Percentiles rank a stretch among this genome's conserved stretches.
Evolutionary conservation across 1,140 invertebrate genomes (phyloP).

Genomic region (Drosophila persimilis): DNA sequence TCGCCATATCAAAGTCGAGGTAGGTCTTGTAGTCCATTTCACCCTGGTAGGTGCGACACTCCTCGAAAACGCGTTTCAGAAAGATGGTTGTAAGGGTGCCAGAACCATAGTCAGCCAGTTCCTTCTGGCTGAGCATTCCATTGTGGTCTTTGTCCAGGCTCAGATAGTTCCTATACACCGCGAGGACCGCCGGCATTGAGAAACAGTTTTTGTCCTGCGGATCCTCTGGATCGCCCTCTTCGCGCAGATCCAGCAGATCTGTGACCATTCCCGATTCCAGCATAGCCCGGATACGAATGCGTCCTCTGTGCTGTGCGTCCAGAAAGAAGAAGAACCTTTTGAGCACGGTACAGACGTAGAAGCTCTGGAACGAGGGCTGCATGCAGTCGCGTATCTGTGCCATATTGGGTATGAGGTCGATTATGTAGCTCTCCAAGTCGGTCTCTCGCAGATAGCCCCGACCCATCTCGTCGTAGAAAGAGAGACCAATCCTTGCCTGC

Average conservation of each 20-base stretch:
- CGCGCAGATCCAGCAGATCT: conserved; percentile 94
- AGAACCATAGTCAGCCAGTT: conserved; percentile 94
- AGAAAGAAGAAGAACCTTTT: conserved; percentile 98
- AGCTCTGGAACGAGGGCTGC: conserved; percentile 96
- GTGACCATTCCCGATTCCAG: conserved; percentile 95
- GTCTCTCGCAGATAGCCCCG: conserved; percentile 95
- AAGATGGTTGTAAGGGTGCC: conserved; percentile 96
- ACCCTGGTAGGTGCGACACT: conserved; percentile 96
- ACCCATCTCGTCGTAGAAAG: conserved; percentile 95
- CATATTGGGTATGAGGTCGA: conserved; percentile 95
- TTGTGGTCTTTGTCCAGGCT: conserved; percentile 97
- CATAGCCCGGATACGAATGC: conserved; percentile 95
- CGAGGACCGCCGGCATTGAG: conserved; percentile 93
- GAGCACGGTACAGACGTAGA: conserved; percentile 98
- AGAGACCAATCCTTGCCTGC: conserved; percentile 96
- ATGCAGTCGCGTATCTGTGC: conserved; percentile 92
- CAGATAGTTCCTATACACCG: conserved; percentile 96
- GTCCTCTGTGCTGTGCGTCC: conserved; percentile 93
- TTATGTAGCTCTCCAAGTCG: conserved; percentile 97
- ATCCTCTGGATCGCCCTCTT: conserved; percentile 89
- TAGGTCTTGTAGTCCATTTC: conserved; percentile 99
- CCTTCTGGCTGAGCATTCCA: conserved; percentile 96
- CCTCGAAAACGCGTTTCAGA: conserved; percentile 96
- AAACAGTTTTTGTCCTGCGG: conserved; percentile 97
- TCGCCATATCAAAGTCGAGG: conserved; percentile 95